These are phyloP conservation scores for Allobates femoralis DNA, from an alignment of 2,797 vertebrate species.

Conservation along the genomic window DNA sequence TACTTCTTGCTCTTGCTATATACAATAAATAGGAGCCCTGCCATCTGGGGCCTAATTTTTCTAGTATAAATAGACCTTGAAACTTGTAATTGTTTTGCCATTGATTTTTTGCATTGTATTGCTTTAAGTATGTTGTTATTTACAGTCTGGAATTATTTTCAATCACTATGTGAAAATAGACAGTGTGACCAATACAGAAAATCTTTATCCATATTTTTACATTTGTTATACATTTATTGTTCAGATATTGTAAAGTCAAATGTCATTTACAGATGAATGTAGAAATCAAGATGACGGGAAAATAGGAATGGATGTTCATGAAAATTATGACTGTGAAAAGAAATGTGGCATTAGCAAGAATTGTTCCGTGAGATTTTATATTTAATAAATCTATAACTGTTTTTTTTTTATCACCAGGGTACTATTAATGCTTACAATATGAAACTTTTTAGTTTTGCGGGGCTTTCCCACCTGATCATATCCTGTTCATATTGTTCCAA, in stretches of 20 bases:
- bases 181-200: background rate
- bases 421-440: too few relatives aligned
- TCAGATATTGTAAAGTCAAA: background rate
- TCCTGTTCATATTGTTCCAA: too few relatives aligned
- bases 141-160: background rate
- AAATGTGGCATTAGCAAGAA: background rate
- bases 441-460: too few relatives aligned
- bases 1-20: too few relatives aligned
- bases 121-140: slow-evolving; percentile 17
- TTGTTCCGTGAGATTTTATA: background rate
- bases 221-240: background rate
- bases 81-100: background rate
- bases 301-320: background rate
- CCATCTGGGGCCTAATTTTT: background rate
- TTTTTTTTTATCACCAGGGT: too few relatives aligned
- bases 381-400: background rate
- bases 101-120: background rate
- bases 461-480: too few relatives aligned
- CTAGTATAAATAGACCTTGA: background rate
- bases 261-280: background rate
- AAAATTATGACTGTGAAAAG: background rate
- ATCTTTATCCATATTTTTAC: slow-evolving; percentile 18
- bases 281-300: background rate
- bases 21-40: background rate
- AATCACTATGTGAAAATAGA: background rate